phyloP scores from a whole-genome alignment of 1,140 invertebrate species.

The Radopholus similis region DNA sequence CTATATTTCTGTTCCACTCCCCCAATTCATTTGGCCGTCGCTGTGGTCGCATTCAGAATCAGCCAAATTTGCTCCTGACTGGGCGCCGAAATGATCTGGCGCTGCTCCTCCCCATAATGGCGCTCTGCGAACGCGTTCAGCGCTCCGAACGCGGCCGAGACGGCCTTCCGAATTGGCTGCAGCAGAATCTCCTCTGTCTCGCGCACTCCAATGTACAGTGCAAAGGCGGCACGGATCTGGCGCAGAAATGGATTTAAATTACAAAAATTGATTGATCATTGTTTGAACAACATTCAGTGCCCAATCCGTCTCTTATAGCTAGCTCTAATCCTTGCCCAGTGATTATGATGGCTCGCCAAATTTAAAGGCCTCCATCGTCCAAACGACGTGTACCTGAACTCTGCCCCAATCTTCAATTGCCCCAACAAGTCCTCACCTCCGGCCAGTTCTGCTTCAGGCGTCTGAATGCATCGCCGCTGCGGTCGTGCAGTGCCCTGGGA shows the following conservation, averaged over 20 bases:
- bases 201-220: conserved; percentile 51
- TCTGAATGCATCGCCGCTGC: conserved; percentile 41
- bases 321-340: too few species aligned
- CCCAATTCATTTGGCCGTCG: too few species aligned
- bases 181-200: conserved; percentile 58
- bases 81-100: conserved; percentile 50
- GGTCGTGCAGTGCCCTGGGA: conserved; percentile 44
- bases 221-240: conserved; percentile 48
- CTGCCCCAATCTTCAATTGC: too few species aligned
- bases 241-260: too few species aligned
- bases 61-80: conserved; percentile 55
- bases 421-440: too few species aligned
- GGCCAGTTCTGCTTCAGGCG: conserved; percentile 50
- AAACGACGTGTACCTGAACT: too few species aligned
- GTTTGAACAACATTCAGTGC: too few species aligned
- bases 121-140: conserved; percentile 42
- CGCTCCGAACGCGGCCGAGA: conserved; percentile 42
- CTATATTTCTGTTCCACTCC: too few species aligned
- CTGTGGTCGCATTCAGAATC: conserved; percentile 39
- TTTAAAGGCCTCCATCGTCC: too few species aligned
- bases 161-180: conserved; percentile 46
- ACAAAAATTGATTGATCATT: neutral
- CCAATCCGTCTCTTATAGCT: too few species aligned
- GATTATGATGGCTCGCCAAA: too few species aligned
- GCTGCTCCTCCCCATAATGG: conserved; percentile 44